phyloP scores from a whole-genome alignment of 2,113 vertebrate species.

The Larimichthys polyactis region DNA sequence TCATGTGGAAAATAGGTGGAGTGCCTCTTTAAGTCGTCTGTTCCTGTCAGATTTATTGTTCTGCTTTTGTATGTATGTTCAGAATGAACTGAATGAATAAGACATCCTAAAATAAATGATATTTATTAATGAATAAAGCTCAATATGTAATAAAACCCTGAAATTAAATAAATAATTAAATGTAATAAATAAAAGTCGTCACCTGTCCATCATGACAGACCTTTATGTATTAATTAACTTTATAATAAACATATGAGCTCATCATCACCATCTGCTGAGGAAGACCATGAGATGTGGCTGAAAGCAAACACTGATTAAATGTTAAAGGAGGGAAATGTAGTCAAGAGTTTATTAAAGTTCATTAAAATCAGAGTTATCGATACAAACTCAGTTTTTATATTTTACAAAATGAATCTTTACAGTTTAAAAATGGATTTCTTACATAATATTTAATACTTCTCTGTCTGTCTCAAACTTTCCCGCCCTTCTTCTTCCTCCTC shows the following conservation, averaged over 20 bases:
- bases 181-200: not conserved
- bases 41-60: too few species aligned
- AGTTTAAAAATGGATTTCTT: conserved; percentile 1
- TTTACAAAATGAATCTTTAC: conserved; percentile 16
- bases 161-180: too few species aligned
- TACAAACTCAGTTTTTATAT: not conserved
- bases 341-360: conserved; percentile 41
- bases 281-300: not conserved
- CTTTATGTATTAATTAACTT: not conserved
- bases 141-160: too few species aligned
- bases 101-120: not conserved
- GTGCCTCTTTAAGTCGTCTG: too few species aligned
- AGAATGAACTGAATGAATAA: not conserved
- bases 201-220: not conserved
- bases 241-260: not conserved
- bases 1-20: too few species aligned
- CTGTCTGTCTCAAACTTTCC: conserved; percentile 5
- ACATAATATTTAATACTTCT: conserved; percentile 23
- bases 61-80: not conserved
- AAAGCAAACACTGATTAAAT: not conserved
- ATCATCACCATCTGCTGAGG: not conserved
- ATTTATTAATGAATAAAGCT: too few species aligned
- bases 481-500: not conserved
- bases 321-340: not conserved
- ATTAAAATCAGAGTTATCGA: too few species aligned